A percentile compares a stretch with the other conserved stretches of the same genome.
phyloP scores from a whole-genome alignment of 2,113 vertebrate species.

The Nicator chloris region DNA sequence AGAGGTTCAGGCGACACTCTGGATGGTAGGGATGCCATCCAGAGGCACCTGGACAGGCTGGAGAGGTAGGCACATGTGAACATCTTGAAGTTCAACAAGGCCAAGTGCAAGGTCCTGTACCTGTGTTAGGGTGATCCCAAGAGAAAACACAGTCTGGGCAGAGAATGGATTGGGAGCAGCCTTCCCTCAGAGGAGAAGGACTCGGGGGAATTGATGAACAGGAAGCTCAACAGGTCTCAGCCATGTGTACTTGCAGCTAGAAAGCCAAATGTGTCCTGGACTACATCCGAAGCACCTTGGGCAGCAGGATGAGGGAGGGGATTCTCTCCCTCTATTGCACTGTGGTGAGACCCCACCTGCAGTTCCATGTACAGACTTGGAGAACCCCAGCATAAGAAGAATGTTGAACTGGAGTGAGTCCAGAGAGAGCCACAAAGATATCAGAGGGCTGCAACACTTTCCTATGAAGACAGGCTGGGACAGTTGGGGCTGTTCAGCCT shows the following conservation, averaged over 20 bases:
- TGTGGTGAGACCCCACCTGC: background rate
- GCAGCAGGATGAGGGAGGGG: background rate
- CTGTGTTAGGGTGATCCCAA: accelerated
- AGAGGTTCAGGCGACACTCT: background rate
- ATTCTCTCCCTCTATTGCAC: background rate
- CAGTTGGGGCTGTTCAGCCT: background rate
- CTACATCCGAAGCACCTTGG: accelerated
- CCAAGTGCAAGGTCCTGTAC: background rate
- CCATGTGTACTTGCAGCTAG: background rate
- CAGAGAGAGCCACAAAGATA: background rate
- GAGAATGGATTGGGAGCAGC: background rate
- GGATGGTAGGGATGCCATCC: background rate
- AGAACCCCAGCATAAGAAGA: background rate
- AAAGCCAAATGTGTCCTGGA: background rate
- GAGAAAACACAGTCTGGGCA: background rate
- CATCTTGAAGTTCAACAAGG: background rate
- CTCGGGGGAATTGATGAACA: background rate
- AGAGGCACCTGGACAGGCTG: background rate
- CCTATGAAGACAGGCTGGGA: background rate
- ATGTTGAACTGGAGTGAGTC: background rate
- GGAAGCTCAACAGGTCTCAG: background rate
- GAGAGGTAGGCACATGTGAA: background rate
- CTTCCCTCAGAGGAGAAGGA: background rate
- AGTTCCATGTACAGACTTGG: background rate
- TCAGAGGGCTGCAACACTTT: background rate